Evolutionary conservation across 2,113 vertebrate genomes (phyloP).

Genomic region (Holacanthus passer): DNA sequence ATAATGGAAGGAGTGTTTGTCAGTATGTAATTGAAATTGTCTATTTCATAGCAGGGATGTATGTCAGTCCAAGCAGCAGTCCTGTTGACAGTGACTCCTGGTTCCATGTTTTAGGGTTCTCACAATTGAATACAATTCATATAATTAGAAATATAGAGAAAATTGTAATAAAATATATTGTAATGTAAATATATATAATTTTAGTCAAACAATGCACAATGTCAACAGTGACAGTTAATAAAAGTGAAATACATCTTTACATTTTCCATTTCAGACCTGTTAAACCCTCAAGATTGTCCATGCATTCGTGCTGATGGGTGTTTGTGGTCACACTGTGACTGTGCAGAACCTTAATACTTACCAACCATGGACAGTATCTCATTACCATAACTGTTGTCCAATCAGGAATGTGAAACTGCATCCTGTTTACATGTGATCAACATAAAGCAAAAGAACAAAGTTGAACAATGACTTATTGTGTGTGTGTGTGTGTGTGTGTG

Average conservation of each 20-base stretch:
- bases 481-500: too few relatives aligned
- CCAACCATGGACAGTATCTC: background rate
- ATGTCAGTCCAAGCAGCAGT: background rate
- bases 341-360: background rate
- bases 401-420: too few relatives aligned
- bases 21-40: slow-evolving; percentile 2
- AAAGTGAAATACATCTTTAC: too few relatives aligned
- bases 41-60: slow-evolving; percentile 31
- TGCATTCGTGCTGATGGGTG: background rate
- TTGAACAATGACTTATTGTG: too few relatives aligned
- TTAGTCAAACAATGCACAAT: too few relatives aligned
- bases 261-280: background rate
- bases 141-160: too few relatives aligned
- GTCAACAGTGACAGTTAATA: too few relatives aligned
- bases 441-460: too few relatives aligned
- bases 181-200: background rate
- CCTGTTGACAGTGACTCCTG: background rate
- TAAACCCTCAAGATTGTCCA: background rate
- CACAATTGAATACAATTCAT: background rate
- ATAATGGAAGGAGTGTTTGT: slow-evolving; percentile 12
- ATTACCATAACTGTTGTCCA: background rate
- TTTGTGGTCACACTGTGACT: background rate
- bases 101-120: slow-evolving; percentile 9
- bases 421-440: too few relatives aligned
- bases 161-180: too few relatives aligned